Evolutionary conservation across 2,888 invertebrate species (phyloP).

Genomic region (Drosophila melanosoma): DNA sequence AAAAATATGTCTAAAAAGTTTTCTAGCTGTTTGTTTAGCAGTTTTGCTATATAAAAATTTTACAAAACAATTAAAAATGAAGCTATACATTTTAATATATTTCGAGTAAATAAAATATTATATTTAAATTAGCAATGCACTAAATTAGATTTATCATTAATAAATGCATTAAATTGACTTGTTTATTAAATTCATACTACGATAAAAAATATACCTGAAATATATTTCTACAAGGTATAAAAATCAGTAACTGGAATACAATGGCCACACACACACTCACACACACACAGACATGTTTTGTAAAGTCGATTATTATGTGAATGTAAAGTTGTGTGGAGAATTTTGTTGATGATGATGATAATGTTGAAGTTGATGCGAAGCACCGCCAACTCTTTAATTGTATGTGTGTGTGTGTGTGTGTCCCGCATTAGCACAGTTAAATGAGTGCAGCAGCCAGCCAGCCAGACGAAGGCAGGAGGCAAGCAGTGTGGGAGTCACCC

Average conservation of each 20-base stretch:
- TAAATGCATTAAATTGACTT: not conserved
- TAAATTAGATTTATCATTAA: too few species aligned
- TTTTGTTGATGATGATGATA: constrained; percentile 35
- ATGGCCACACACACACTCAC: constrained; percentile 24
- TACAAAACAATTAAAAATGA: too few species aligned
- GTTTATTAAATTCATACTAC: not conserved
- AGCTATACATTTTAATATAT: too few species aligned
- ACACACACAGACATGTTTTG: constrained; percentile 27
- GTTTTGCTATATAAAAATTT: too few species aligned
- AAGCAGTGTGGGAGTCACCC: constrained; percentile 26
- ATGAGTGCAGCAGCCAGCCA: constrained; percentile 52
- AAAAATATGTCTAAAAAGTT: not conserved
- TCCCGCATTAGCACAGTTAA: constrained; percentile 63
- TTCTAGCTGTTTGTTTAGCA: too few species aligned
- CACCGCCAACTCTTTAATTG: constrained; percentile 37
- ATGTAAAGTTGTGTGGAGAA: constrained; percentile 57
- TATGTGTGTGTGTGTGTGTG: constrained; percentile 24
- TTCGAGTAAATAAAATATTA: too few species aligned
- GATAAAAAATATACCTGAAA: too few species aligned
- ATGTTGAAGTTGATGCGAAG: constrained; percentile 51
- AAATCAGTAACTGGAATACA: constrained; percentile 31
- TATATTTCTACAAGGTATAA: constrained; percentile 32
- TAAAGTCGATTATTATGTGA: constrained; percentile 60
- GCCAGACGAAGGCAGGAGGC: not conserved
- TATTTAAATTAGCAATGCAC: too few species aligned